Percentiles rank a stretch among this genome's conserved stretches.
phyloP scores from a whole-genome alignment of 35 echinoderm and acorn worm species.

The Apostichopus californicus region DNA sequence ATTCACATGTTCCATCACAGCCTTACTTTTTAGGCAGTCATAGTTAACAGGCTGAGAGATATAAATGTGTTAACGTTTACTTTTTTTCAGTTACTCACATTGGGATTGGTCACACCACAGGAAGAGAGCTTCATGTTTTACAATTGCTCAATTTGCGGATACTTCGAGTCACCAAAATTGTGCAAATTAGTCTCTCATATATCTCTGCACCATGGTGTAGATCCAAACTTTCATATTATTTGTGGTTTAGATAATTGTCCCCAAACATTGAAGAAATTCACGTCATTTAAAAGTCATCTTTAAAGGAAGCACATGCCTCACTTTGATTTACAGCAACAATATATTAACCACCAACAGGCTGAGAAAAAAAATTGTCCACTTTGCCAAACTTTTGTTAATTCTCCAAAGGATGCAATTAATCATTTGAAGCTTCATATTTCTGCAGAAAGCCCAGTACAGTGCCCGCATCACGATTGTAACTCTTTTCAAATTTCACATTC shows the following conservation, averaged over 20 bases:
- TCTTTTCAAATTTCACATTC: not conserved
- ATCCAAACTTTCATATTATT: slow-evolving; percentile 13
- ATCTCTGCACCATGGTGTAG: slow-evolving; percentile 28
- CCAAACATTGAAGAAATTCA: slow-evolving; percentile 1
- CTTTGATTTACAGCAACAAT: not conserved
- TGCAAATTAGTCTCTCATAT: slow-evolving; percentile 11
- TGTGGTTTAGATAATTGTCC: slow-evolving; percentile 29
- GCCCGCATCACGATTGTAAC: not conserved
- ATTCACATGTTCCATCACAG: too few relatives aligned
- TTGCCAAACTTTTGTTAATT: not conserved
- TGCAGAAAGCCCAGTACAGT: not conserved
- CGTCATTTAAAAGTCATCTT: not conserved
- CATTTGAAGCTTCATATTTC: not conserved
- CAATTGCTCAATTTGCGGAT: slow-evolving; percentile 33
- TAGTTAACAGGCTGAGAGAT: too few relatives aligned
- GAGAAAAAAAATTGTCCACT: not conserved
- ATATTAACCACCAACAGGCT: not conserved
- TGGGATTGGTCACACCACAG: too few relatives aligned
- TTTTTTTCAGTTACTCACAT: too few relatives aligned
- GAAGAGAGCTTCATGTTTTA: not conserved
- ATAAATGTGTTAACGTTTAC: too few relatives aligned
- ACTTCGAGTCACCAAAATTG: slow-evolving; percentile 19
- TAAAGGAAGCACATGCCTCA: not conserved
- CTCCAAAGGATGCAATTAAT: slow-evolving; percentile 19
- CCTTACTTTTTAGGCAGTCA: too few relatives aligned